A percentile compares a stretch with the other conserved stretches of the same genome.
These are phyloP conservation scores for Ferrisia virgata DNA, from an alignment of 2,888 invertebrate species.

Conservation along the genomic window DNA sequence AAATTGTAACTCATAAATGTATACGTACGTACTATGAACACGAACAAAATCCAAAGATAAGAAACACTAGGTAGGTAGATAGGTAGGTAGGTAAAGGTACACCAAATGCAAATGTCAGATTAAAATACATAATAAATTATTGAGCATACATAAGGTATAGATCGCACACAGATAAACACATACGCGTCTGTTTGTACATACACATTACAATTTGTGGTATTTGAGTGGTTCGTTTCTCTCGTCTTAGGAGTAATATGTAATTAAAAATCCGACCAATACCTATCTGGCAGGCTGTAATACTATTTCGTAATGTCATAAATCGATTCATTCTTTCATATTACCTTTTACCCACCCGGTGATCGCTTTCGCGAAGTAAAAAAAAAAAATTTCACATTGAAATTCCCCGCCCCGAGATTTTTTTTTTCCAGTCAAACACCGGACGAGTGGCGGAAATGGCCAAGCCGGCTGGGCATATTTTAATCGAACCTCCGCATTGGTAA, in stretches of 20 bases:
- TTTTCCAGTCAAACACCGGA: too few relatives aligned
- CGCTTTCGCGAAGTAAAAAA: neutral
- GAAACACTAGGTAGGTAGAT: too few relatives aligned
- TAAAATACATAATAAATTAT: slow-evolving; percentile 23
- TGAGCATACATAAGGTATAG: too few relatives aligned
- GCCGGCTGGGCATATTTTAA: neutral
- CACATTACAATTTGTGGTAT: neutral
- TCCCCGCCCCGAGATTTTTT: neutral
- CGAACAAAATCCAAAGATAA: slow-evolving; percentile 25
- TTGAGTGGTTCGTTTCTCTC: neutral
- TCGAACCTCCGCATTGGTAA: neutral
- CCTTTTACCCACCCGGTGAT: neutral
- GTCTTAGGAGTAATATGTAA: neutral
- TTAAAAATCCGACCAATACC: neutral
- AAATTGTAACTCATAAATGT: too few relatives aligned
- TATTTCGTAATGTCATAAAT: slow-evolving; percentile 16
- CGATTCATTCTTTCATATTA: neutral
- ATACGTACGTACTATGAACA: neutral
- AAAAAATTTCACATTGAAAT: neutral
- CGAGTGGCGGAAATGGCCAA: neutral
- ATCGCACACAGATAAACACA: neutral
- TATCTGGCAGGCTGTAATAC: neutral
- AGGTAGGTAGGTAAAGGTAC: too few relatives aligned
- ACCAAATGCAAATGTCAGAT: neutral
- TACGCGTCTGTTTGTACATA: too few relatives aligned